phyloP scores from a whole-genome alignment of 2,797 vertebrate genomes.

The Syndactyla subalaris region DNA sequence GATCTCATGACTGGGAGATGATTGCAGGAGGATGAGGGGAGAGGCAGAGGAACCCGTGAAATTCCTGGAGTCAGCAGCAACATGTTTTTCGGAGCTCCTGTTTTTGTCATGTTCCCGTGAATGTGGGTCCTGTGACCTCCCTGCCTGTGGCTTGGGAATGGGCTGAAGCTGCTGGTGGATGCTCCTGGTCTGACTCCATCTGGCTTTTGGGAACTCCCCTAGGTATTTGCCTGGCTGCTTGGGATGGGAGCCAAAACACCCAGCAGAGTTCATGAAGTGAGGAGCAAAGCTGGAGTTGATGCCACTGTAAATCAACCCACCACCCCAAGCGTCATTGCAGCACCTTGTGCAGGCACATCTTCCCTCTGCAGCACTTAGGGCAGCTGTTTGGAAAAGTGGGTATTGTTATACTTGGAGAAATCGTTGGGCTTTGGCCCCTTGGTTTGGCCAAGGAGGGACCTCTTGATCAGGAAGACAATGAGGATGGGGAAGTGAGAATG shows the following conservation, averaged over 20 bases:
- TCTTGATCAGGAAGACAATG: neutral
- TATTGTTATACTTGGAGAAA: neutral
- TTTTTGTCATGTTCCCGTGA: neutral
- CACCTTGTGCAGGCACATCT: neutral
- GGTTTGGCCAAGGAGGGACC: neutral
- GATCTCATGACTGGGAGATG: slow-evolving; percentile 33
- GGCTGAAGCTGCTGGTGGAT: neutral
- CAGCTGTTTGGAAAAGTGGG: neutral
- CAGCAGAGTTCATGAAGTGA: neutral
- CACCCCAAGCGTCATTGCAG: neutral
- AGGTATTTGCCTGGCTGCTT: neutral
- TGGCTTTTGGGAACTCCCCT: neutral
- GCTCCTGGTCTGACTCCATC: neutral
- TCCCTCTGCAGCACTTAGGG: neutral
- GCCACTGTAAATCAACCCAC: neutral
- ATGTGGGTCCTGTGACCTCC: neutral
- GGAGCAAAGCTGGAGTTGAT: neutral
- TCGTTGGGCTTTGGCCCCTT: neutral
- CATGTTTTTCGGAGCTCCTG: neutral
- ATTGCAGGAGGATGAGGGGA: neutral
- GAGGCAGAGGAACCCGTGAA: neutral
- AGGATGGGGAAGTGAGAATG: neutral
- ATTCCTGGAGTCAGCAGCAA: neutral
- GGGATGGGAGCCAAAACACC: neutral
- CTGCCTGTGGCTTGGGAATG: neutral